Conservation (phyloP, 2,888 invertebrate genomes). For the Furcula furcula region DNA sequence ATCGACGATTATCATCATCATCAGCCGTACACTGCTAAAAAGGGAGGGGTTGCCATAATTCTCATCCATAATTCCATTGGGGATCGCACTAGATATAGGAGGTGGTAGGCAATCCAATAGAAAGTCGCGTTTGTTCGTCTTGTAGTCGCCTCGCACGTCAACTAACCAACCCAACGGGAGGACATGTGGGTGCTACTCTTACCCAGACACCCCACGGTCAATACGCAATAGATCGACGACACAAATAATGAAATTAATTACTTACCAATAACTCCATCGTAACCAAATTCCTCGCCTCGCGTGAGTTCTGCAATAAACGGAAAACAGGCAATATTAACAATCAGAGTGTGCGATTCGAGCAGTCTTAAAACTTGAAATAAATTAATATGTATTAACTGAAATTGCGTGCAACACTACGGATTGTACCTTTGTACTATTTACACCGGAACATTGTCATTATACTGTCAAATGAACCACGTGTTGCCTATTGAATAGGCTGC, state of each 20-base stretch:
- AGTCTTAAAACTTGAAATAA: slow-evolving; percentile 4
- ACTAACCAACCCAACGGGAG: too few species aligned
- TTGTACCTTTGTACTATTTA: slow-evolving; percentile 54
- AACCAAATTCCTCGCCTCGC: slow-evolving; percentile 79
- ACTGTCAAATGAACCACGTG: slow-evolving; percentile 52
- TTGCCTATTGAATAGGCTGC: slow-evolving; percentile 20
- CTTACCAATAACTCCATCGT: slow-evolving; percentile 81
- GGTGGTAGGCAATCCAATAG: too few species aligned
- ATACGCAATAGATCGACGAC: too few species aligned
- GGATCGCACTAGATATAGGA: too few species aligned
- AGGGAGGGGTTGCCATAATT: too few species aligned
- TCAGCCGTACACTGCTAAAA: too few species aligned
- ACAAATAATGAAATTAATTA: slow-evolving; percentile 10
- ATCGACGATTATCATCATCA: too few species aligned
- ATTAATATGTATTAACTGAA: slow-evolving; percentile 9
- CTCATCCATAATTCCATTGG: too few species aligned
- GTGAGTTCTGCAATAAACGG: slow-evolving; percentile 51
- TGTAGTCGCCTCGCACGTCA: too few species aligned
- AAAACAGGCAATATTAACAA: slow-evolving; percentile 4
- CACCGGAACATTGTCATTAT: slow-evolving; percentile 70
- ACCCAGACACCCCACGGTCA: too few species aligned
- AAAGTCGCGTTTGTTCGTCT: too few species aligned
- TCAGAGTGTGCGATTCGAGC: slow-evolving; percentile 4
- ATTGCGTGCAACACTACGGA: slow-evolving; percentile 10
- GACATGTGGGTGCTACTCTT: too few species aligned